These are phyloP conservation scores for Heliconius melpomene DNA, from an alignment of 1,140 invertebrate species.

Conservation along the genomic window DNA sequence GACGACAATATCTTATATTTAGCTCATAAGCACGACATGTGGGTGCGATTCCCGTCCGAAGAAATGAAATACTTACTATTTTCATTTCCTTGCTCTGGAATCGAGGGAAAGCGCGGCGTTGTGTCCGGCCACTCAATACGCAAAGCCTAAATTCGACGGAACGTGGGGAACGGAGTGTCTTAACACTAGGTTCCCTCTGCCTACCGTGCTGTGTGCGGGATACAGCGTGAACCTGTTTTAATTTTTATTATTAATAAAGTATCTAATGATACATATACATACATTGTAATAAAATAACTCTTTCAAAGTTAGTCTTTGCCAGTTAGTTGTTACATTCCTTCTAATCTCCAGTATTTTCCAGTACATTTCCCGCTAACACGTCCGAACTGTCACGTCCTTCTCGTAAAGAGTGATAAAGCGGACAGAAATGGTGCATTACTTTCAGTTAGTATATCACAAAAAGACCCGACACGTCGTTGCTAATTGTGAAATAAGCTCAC, in stretches of 20 bases:
- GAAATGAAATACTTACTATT: no score
- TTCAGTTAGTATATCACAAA: constrained; percentile 54
- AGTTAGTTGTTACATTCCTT: not conserved
- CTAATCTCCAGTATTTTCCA: constrained; percentile 12
- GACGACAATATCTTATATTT: no score
- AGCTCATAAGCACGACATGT: no score
- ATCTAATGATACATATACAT: not conserved
- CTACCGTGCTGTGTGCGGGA: no score
- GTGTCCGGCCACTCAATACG: no score
- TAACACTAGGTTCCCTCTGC: no score
- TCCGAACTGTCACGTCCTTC: constrained; percentile 53
- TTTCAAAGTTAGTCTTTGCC: not conserved
- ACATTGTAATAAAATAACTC: not conserved
- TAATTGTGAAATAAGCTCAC: constrained; percentile 43
- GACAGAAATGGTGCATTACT: constrained; percentile 68
- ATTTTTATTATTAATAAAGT: not conserved
- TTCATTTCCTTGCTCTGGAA: no score
- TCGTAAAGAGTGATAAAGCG: constrained; percentile 63
- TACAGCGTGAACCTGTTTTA: no score
- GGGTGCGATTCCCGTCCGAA: no score
- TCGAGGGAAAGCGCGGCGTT: no score
- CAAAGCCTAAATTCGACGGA: no score
- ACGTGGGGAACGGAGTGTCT: no score
- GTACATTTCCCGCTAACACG: constrained; percentile 19
- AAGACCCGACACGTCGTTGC: constrained; percentile 30